A percentile compares a stretch with the other conserved stretches of the same genome.
phyloP scores from a whole-genome alignment of 2,113 vertebrate genomes.

The Gallinago paraguaiae region DNA sequence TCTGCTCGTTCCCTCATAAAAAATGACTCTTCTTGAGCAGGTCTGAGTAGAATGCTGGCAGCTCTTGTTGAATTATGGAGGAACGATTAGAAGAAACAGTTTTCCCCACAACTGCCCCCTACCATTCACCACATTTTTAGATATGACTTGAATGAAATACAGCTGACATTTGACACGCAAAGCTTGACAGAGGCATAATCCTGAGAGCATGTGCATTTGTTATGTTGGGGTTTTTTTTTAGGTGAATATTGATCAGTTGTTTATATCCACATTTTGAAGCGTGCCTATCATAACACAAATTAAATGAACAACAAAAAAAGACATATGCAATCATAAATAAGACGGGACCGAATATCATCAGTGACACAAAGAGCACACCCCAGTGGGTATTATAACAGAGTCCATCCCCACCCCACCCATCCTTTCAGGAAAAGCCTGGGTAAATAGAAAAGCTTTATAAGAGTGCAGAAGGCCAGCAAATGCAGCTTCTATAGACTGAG shows the following conservation, averaged over 20 bases:
- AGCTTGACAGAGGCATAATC: background rate
- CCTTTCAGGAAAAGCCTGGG: slow-evolving; percentile 39
- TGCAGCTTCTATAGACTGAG: background rate
- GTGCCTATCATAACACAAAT: background rate
- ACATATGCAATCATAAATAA: background rate
- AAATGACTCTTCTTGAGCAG: background rate
- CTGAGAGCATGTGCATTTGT: background rate
- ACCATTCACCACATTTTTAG: background rate
- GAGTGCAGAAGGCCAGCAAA: background rate
- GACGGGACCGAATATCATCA: background rate
- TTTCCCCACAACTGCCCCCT: background rate
- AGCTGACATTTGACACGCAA: background rate
- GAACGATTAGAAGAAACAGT: background rate
- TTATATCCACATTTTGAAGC: background rate
- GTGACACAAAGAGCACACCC: background rate
- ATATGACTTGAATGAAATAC: background rate
- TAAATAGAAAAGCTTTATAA: slow-evolving; percentile 11
- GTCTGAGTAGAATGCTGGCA: slow-evolving; percentile 8
- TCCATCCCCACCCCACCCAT: slow-evolving; percentile 1
- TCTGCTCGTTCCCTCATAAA: background rate
- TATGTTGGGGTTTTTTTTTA: background rate
- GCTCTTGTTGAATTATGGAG: background rate
- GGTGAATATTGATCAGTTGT: background rate
- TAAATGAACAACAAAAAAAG: background rate
- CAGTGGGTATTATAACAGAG: background rate